Conservation (phyloP, 2,113 vertebrate genomes). For the Ranitomeya variabilis region DNA sequence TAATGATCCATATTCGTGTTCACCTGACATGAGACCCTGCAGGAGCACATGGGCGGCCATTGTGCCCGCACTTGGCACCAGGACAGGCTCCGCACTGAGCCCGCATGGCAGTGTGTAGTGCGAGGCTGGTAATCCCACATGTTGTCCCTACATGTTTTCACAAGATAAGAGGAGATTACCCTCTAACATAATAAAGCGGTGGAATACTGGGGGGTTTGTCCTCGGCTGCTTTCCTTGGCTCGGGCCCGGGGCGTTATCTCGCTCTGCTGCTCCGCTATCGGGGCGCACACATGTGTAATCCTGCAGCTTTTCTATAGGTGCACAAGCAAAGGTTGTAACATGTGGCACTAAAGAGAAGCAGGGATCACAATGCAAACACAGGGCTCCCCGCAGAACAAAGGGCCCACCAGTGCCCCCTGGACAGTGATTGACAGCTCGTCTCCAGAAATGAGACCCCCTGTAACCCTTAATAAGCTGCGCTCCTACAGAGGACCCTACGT, state of each 20-base stretch:
- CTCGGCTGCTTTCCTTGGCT: constrained; percentile 53
- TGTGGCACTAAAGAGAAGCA: constrained; percentile 51
- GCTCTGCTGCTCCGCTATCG: constrained; percentile 37
- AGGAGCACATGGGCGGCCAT: background rate
- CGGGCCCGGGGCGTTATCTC: constrained; percentile 21
- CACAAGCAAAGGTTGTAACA: constrained; percentile 53
- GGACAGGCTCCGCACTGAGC: constrained; percentile 11
- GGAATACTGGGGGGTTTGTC: constrained; percentile 52
- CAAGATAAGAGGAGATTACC: constrained; percentile 53
- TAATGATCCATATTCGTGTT: background rate
- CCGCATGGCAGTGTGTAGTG: constrained; percentile 29
- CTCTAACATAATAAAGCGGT: constrained; percentile 52
- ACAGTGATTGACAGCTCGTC: constrained; percentile 22
- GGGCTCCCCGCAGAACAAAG: constrained; percentile 16
- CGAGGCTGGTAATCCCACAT: constrained; percentile 56
- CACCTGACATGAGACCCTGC: background rate
- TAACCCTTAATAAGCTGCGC: background rate
- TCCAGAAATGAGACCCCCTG: background rate
- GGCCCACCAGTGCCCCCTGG: constrained; percentile 19
- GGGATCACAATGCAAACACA: constrained; percentile 48
- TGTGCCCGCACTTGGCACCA: constrained; percentile 20
- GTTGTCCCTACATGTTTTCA: constrained; percentile 51
- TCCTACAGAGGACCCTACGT: background rate
- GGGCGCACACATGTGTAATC: constrained; percentile 50
- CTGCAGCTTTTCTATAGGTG: constrained; percentile 54